These are phyloP conservation scores for Lysiphlebus fabarum DNA, from an alignment of 1,140 invertebrate species.

Conservation along the genomic window DNA sequence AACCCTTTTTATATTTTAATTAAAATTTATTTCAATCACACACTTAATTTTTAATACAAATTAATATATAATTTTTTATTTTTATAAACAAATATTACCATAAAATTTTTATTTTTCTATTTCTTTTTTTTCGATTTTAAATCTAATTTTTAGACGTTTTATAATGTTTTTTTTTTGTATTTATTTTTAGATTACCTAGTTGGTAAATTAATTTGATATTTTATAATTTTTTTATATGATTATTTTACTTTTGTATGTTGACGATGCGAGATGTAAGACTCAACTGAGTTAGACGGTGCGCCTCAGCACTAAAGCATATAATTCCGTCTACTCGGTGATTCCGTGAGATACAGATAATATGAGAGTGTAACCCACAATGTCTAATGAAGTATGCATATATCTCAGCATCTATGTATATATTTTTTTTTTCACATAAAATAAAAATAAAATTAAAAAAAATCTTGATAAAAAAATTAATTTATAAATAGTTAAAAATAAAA, in stretches of 20 bases:
- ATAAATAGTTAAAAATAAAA: too few species aligned
- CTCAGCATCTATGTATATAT: too few species aligned
- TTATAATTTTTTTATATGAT: too few species aligned
- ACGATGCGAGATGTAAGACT: constrained; percentile 51
- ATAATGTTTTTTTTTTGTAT: constrained; percentile 4
- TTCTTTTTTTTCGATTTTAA: too few species aligned
- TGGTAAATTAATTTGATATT: background rate
- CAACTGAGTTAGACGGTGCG: constrained; percentile 50
- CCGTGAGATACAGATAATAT: constrained; percentile 32
- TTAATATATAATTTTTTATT: too few species aligned
- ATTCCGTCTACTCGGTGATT: constrained; percentile 56
- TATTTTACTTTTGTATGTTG: constrained; percentile 35
- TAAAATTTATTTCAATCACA: background rate
- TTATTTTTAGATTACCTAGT: background rate
- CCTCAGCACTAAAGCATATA: constrained; percentile 46
- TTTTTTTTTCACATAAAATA: too few species aligned
- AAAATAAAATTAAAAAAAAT: too few species aligned
- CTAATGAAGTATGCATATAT: constrained; percentile 14
- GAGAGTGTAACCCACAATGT: constrained; percentile 17
- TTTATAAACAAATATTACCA: too few species aligned
- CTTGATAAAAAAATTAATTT: too few species aligned
- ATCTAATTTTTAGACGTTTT: background rate
- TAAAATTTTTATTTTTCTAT: too few species aligned
- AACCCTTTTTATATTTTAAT: background rate
- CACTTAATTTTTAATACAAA: too few species aligned